Conservation (phyloP, 2,888 invertebrate species). For the Melieria omissa region DNA sequence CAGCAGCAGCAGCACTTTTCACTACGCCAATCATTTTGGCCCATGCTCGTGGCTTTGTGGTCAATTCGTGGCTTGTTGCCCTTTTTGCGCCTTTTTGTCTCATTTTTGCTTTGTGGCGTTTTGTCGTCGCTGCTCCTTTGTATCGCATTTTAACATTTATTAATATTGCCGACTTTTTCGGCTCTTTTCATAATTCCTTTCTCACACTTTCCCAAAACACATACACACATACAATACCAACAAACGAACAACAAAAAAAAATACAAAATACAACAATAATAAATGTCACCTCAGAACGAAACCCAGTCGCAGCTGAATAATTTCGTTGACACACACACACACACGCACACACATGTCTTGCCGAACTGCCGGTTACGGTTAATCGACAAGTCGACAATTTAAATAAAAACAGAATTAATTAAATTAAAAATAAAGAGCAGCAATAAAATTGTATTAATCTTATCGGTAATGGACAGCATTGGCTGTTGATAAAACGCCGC, state of each 20-base stretch:
- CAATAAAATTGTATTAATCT: slow-evolving; percentile 64
- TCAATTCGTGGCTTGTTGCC: slow-evolving; percentile 24
- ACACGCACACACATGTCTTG: not conserved
- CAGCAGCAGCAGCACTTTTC: not conserved
- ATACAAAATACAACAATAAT: not conserved
- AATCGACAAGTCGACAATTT: slow-evolving; percentile 41
- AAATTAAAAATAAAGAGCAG: slow-evolving; percentile 63
- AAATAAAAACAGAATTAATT: slow-evolving; percentile 65
- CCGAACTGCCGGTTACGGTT: not conserved
- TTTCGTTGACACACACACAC: too few relatives aligned
- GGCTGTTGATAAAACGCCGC: slow-evolving; percentile 39
- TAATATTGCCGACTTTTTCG: slow-evolving; percentile 17
- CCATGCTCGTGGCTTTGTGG: slow-evolving; percentile 34
- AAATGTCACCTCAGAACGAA: too few relatives aligned
- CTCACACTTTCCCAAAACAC: slow-evolving; percentile 35
- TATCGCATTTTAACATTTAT: not conserved
- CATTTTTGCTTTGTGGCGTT: not conserved
- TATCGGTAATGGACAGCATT: slow-evolving; percentile 58
- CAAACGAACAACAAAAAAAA: not conserved
- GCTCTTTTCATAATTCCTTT: slow-evolving; percentile 30
- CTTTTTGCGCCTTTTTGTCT: slow-evolving; percentile 16
- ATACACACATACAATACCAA: slow-evolving; percentile 11
- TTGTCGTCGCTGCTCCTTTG: not conserved
- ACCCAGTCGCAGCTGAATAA: too few relatives aligned
- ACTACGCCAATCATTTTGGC: not conserved